Conservation (phyloP, 2,888 invertebrate species). For the Isoperla grammatica region DNA sequence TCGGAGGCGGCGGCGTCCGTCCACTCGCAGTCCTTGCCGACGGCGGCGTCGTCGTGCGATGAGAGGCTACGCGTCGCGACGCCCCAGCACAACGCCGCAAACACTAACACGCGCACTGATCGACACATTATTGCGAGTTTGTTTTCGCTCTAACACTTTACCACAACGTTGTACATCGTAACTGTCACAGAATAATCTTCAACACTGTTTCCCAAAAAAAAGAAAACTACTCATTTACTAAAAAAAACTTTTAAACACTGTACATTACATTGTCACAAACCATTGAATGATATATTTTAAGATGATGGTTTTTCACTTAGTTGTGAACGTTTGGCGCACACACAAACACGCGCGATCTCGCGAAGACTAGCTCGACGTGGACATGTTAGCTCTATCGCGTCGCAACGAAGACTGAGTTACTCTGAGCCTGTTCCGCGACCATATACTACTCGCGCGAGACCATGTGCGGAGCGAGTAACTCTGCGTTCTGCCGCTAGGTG, state of each 20-base stretch:
- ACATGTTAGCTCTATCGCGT: slow-evolving; percentile 10
- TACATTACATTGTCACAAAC: background rate
- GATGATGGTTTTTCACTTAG: background rate
- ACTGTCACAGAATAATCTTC: background rate
- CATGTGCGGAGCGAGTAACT: background rate
- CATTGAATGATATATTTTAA: background rate
- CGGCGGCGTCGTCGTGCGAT: slow-evolving; percentile 50
- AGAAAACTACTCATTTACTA: background rate
- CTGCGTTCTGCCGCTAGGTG: background rate
- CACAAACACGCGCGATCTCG: slow-evolving; percentile 2
- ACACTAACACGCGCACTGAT: slow-evolving; percentile 20
- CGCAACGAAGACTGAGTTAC: slow-evolving; percentile 22
- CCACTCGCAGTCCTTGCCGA: slow-evolving; percentile 68
- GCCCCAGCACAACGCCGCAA: slow-evolving; percentile 33
- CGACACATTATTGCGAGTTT: background rate
- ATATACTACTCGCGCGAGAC: slow-evolving; percentile 16
- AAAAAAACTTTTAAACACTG: background rate
- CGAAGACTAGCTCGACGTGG: background rate
- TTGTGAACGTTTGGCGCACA: background rate
- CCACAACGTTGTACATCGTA: background rate
- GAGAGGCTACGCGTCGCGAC: slow-evolving; percentile 22
- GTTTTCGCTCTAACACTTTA: background rate
- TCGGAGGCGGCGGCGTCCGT: slow-evolving; percentile 47
- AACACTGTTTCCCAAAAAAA: background rate
- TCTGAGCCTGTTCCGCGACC: slow-evolving; percentile 22